phyloP scores from a whole-genome alignment of 2,888 invertebrate genomes.

The Dasysyrphus tricinctus region DNA sequence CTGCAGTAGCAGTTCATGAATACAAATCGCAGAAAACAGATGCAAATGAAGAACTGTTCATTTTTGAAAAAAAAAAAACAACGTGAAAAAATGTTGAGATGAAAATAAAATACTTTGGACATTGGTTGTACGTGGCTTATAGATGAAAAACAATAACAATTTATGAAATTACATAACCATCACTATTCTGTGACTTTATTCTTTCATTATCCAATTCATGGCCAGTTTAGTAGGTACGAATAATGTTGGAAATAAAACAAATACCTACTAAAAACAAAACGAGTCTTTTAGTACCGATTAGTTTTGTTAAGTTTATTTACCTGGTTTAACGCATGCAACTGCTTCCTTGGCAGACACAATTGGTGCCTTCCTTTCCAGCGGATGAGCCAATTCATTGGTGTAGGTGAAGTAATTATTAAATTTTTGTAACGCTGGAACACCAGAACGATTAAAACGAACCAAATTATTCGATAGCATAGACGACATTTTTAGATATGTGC shows the following conservation, averaged over 20 bases:
- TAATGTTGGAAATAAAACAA: background rate
- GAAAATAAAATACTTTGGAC: conserved; percentile 11
- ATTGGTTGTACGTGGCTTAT: conserved; percentile 10
- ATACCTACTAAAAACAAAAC: background rate
- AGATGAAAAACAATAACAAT: conserved; percentile 22
- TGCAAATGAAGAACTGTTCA: background rate
- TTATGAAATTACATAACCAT: conserved; percentile 54
- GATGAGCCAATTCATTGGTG: conserved; percentile 91
- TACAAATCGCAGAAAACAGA: conserved; percentile 2
- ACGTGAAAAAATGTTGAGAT: background rate
- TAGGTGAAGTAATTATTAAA: conserved; percentile 88
- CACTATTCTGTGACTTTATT: background rate
- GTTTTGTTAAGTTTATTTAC: conserved; percentile 84
- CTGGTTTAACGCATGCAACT: conserved; percentile 91
- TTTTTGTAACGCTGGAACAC: conserved; percentile 72
- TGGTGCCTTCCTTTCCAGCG: conserved; percentile 89
- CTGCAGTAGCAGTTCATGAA: background rate
- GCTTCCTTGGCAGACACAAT: conserved; percentile 90
- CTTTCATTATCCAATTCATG: background rate
- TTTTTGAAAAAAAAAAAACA: conserved; percentile 12
- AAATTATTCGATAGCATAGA: conserved; percentile 67
- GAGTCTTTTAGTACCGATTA: background rate
- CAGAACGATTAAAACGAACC: conserved; percentile 60
- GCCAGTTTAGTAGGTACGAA: background rate
- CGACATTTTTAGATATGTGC: conserved; percentile 61